phyloP scores from a whole-genome alignment of 2,888 invertebrate species.

The Resseliella maxima region DNA sequence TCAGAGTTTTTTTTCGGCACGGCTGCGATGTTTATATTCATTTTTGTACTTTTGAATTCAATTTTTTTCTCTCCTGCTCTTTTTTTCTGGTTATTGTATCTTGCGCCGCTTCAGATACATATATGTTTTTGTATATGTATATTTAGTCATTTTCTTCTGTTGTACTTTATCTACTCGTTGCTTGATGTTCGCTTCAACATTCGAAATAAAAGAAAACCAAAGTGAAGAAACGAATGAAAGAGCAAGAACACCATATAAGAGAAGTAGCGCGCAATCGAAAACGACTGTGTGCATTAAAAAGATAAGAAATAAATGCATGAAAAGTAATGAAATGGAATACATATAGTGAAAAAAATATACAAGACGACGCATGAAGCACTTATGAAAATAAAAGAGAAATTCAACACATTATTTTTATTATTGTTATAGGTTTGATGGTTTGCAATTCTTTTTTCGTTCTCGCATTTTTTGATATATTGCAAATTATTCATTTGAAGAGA shows the following conservation, averaged over 20 bases:
- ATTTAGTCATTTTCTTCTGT: slow-evolving; percentile 24
- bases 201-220: background rate
- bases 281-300: slow-evolving; percentile 42
- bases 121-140: background rate
- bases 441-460: background rate
- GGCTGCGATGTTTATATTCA: background rate
- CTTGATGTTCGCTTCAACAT: background rate
- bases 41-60: slow-evolving; percentile 41
- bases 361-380: slow-evolving; percentile 2
- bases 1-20: background rate
- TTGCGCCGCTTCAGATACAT: background rate
- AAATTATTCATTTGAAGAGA: slow-evolving; percentile 11
- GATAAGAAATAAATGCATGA: slow-evolving; percentile 51
- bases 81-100: background rate
- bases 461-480: slow-evolving; percentile 43
- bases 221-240: background rate
- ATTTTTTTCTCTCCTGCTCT: background rate
- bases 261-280: slow-evolving; percentile 38
- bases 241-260: background rate
- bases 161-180: slow-evolving; percentile 42
- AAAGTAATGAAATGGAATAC: slow-evolving; percentile 53
- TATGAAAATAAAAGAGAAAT: slow-evolving; percentile 51
- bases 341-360: background rate
- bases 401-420: slow-evolving; percentile 47
- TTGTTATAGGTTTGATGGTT: slow-evolving; percentile 12